Evolutionary conservation across 2,888 invertebrate genomes (phyloP).

Genomic region (Drosophila emarginata): DNA sequence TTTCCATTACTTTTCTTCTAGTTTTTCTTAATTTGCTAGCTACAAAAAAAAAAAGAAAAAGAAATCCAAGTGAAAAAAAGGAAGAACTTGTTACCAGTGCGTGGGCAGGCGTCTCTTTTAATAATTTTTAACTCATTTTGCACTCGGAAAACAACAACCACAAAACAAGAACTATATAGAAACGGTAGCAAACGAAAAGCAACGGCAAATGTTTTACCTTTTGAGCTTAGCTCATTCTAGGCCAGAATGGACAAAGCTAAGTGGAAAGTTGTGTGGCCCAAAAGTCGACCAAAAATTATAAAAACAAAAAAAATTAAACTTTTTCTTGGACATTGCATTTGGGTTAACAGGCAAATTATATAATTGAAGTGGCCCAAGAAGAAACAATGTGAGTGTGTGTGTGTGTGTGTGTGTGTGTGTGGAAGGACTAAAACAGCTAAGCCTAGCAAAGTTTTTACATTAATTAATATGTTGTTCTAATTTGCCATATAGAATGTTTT

Average conservation of each 20-base stretch:
- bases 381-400: background rate
- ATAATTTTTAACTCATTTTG: constrained; percentile 76
- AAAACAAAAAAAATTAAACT: constrained; percentile 55
- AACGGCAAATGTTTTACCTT: constrained; percentile 51
- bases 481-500: too few relatives aligned
- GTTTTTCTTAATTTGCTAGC: constrained; percentile 4
- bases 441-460: background rate
- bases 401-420: constrained; percentile 12
- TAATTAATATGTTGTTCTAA: background rate
- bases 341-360: constrained; percentile 65
- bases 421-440: background rate
- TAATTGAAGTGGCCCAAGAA: constrained; percentile 46
- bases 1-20: constrained; percentile 38
- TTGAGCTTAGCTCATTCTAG: constrained; percentile 41
- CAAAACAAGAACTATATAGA: constrained; percentile 19
- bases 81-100: constrained; percentile 42
- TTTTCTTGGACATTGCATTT: constrained; percentile 49
- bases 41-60: background rate
- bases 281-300: constrained; percentile 46
- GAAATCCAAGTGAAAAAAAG: background rate
- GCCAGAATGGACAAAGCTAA: constrained; percentile 54
- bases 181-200: constrained; percentile 15
- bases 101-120: constrained; percentile 51
- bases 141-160: constrained; percentile 54
- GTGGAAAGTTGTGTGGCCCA: constrained; percentile 47